phyloP scores from a whole-genome alignment of 2,888 invertebrate species.

The Aethes cnicana region DNA sequence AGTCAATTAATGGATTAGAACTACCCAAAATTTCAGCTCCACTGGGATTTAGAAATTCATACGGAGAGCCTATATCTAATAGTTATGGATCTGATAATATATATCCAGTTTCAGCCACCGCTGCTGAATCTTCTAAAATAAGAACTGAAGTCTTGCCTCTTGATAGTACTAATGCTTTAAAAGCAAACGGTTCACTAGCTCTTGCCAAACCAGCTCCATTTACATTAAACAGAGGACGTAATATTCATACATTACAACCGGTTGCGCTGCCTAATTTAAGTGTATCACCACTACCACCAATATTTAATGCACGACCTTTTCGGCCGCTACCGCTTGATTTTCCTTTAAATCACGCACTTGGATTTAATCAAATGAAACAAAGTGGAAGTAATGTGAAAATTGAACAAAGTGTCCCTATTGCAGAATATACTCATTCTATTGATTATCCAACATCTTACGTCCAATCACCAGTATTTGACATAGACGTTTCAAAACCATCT shows the following conservation, averaged over 20 bases:
- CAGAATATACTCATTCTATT: constrained; percentile 86
- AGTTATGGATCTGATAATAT: constrained; percentile 58
- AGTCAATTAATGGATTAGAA: constrained; percentile 52
- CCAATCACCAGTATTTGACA: constrained; percentile 86
- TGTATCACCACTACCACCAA: constrained; percentile 82
- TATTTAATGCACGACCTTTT: constrained; percentile 84
- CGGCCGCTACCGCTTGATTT: constrained; percentile 52
- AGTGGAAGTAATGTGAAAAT: constrained; percentile 73
- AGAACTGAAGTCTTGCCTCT: constrained; percentile 66
- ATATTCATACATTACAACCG: constrained; percentile 78
- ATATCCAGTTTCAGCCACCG: constrained; percentile 65
- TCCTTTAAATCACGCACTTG: constrained; percentile 51
- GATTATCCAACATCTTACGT: constrained; percentile 88
- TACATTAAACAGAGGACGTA: constrained; percentile 68
- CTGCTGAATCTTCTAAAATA: constrained; percentile 69
- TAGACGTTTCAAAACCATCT: constrained; percentile 60
- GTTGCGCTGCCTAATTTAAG: constrained; percentile 86
- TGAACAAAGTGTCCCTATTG: constrained; percentile 85
- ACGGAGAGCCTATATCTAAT: constrained; percentile 68
- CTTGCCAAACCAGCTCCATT: constrained; percentile 73
- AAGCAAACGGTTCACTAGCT: constrained; percentile 60
- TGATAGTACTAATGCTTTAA: constrained; percentile 41
- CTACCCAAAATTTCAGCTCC: constrained; percentile 65
- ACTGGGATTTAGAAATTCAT: constrained; percentile 69
- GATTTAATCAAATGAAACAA: constrained; percentile 59